Base-by-base conservation (phyloP, 2,113 vertebrate genomes). In the Oreotrochilus melanogaster region DNA sequence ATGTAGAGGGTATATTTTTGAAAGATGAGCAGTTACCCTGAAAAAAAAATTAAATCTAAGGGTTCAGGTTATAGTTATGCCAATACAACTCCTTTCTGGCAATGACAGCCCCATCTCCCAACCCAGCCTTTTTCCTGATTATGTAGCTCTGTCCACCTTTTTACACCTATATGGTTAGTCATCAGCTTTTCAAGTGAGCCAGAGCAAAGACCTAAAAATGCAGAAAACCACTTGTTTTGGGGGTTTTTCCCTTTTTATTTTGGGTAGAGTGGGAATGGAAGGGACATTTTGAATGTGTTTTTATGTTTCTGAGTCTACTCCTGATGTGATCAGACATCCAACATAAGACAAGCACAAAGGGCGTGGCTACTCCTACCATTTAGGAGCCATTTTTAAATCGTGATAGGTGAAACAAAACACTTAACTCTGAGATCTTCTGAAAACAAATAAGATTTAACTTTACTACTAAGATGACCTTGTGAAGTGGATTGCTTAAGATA, bases 141-240 rank as follows among this genome's bases (percentile, higher is more conserved):
- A 10, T 31, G 21, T 4, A 62, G 10, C 13, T 79, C 30, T 33
- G 31, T 19, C 12, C 2, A 8, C 1, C 47, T 17, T 85, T 67
- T 53, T 56, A 1, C 8, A 65, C 3, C 1, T 1, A 0, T 50
- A 14, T 39, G 5, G 1, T 11, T 71, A 25, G 4, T 86, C 10
- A 43, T 86, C 22, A 22, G 14, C 2, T 60, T 18, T 57, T 71
- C 31, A 78, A 47, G 13, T 22, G 24, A 75, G 12, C 3, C 6
- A 67, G 19, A 78, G 56, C 7, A 73, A 72, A 61, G 10, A 91
- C 15, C 7, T 31, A 73, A 58, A 93, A 0, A 5, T 84, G 16
- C 2, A 89, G 21, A 73, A 81, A 87, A 42, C 4, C 39, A 14
- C 45, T 54, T 28, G 27, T 12, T 25, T 37, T 7, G 1, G 7